Evolutionary conservation across 2,888 invertebrate species (phyloP), one percentile per base, ranked within the genome.

Genomic region (Dolomedes plantarius): DNA sequence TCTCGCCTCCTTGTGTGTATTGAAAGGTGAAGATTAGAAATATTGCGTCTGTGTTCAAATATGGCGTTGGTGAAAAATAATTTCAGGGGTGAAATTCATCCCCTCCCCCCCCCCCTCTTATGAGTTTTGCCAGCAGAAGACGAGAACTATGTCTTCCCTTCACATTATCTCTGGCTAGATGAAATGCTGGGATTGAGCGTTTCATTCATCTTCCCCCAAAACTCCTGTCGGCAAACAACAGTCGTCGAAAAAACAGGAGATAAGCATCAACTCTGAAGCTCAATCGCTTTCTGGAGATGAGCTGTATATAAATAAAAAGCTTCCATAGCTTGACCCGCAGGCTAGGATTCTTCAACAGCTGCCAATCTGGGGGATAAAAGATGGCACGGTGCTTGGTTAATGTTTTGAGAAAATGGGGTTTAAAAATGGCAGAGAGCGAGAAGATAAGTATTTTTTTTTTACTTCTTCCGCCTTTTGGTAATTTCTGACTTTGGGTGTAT

Each of bases 321-420:
- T 11, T 36, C 27, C 41, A 31, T 32, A 27, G 36, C 39, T 32
- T 50, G 56, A 68, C 50, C 27, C 31, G n/a, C 67, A 41, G 31
- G n/a, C 27, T 62, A 19, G 36, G 56, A 50, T 56, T 56, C 67
- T 65, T 76, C 62, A 32, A 64, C 65, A 67, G 67, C 67, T 80
- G 80, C 73, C 80, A 73, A 67, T 80, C 73, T 50, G 67, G 23
- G 16, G 65, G 29, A 75, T 50, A 50, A 77, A 77, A 32, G 50
- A 68, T 56, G 68, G 67, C 23, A 46, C 29, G 16, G 64, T 64
- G 29, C 46, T 72, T 27, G 69, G 69, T 39, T 80, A 79, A 72
- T 46, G 72, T 79, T 23, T 71, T 31, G 65, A 64, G 46, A 56
- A 72, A 65, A 32, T 65, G 27, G 27, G 64, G 23, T 62, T 72